These are phyloP conservation scores for Pelagia noctiluca DNA, from an alignment of 30 jellyfish, hydroid and myxozoan genomes.

Conservation along the genomic window DNA sequence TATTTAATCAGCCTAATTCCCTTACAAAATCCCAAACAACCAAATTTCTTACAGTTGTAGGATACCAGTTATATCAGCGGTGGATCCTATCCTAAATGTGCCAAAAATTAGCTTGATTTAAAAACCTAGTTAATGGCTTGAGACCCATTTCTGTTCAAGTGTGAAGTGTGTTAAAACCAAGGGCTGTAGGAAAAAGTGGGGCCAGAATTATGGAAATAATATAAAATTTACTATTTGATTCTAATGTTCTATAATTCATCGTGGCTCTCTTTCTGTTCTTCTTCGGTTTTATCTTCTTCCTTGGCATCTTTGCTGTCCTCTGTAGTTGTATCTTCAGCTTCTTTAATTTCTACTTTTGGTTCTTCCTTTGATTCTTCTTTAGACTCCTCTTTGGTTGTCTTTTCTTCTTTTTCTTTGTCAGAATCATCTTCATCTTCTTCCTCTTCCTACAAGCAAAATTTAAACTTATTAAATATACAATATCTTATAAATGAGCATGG, in stretches of 20 bases:
- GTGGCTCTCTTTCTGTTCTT: conserved; percentile 63
- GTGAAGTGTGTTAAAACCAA: too few relatives aligned
- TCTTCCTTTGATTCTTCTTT: conserved; percentile 36
- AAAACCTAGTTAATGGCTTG: too few relatives aligned
- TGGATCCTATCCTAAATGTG: too few relatives aligned
- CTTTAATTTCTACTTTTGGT: conserved; percentile 27
- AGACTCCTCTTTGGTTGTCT: conserved; percentile 47
- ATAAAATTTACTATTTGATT: background rate
- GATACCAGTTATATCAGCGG: too few relatives aligned
- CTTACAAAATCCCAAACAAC: too few relatives aligned
- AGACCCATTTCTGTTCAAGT: too few relatives aligned
- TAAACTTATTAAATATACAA: background rate
- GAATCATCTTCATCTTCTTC: conserved; percentile 90
- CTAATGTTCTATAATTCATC: conserved; percentile 66
- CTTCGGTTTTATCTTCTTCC: conserved; percentile 73
- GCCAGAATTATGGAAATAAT: too few relatives aligned
- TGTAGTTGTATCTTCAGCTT: conserved; percentile 26
- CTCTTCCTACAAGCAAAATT: conserved; percentile 54
- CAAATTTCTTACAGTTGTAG: too few relatives aligned
- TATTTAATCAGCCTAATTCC: too few relatives aligned
- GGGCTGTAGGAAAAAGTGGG: too few relatives aligned
- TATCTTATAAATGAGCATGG: background rate
- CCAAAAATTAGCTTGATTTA: too few relatives aligned
- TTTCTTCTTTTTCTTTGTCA: conserved; percentile 68
- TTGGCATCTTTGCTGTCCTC: conserved; percentile 27